phyloP scores from a whole-genome alignment of 2,113 vertebrate species.

The Cavia aperea region DNA sequence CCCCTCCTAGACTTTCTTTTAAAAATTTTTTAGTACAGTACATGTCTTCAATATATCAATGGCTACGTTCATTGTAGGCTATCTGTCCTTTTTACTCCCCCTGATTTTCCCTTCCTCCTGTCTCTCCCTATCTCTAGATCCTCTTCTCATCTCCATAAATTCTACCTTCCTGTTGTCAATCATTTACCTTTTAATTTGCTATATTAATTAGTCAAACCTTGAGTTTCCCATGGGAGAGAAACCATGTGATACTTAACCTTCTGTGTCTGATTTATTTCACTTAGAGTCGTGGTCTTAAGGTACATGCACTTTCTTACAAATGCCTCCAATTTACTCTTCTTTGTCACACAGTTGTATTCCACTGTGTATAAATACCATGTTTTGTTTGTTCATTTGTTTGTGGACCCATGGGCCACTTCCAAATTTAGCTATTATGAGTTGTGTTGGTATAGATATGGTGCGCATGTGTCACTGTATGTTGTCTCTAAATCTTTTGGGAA shows the following conservation, averaged over 20 bases:
- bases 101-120: background rate
- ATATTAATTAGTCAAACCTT: background rate
- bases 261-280: background rate
- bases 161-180: background rate
- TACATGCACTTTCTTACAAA: background rate
- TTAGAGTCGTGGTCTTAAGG: background rate
- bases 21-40: background rate
- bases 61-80: background rate
- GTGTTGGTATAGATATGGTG: background rate
- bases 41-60: background rate
- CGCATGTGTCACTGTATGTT: background rate
- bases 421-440: background rate
- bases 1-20: background rate
- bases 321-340: background rate
- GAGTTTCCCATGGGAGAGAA: background rate
- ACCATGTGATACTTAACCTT: background rate
- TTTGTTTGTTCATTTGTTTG: background rate
- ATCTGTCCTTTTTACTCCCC: background rate
- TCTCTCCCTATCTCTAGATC: background rate
- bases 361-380: background rate
- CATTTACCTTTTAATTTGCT: background rate
- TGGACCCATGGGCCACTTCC: background rate
- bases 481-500: background rate
- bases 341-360: background rate
- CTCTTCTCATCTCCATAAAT: background rate